Base-by-base conservation (phyloP, 30 jellyfish, hydroid and myxozoan species). In the Mastigias papua region DNA sequence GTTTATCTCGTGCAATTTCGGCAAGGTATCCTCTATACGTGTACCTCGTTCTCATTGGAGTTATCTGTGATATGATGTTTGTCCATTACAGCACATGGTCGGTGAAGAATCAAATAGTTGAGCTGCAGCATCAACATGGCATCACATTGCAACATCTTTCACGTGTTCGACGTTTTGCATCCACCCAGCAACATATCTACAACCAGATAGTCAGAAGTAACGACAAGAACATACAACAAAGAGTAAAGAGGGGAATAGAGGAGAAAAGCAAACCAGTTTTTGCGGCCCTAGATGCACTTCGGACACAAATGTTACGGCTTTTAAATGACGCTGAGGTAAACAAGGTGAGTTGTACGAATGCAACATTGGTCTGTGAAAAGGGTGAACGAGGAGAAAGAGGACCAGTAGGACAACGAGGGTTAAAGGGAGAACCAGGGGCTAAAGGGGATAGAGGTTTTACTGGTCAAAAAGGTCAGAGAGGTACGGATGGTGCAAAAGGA, bases 321-420 rank as follows among this genome's bases (percentile, higher is more conserved):
- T 2, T n/a, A n/a, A 25, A 19, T 9, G 26, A 31, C 54, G 61
- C 28, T 20, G 46, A 10, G 16, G 68, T 19, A 2, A n/a, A 4
- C 0, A 26, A 19, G 20, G 19, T 21, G 10, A 26, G 22, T 3
- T 82, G 85, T 51, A 28, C 17, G 22, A 82, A 82, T 16, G 75
- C 21, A 42, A 66, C 76, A 15, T 31, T 82, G 0, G 70, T 48
- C 0, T 67, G 91, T 51, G 48, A 29, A 20, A 81, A 66, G 70
- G 91, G 84, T 0, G 91, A 51, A 26, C 1, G 84, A 67, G 91
- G 84, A 1, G 65, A 33, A 13, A 26, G 78, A 50, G 89, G 89
- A 29, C 19, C 5, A 17, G n/a, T 42, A 37, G 89, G 89, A 0
- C 48, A 27, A 0, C 63, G 17, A 21, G 89, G 89, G 6, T 49